Percentiles rank a stretch among this genome's conserved stretches.
Evolutionary conservation across 1,140 invertebrate species (phyloP).

Genomic region (Drosophila littoralis): DNA sequence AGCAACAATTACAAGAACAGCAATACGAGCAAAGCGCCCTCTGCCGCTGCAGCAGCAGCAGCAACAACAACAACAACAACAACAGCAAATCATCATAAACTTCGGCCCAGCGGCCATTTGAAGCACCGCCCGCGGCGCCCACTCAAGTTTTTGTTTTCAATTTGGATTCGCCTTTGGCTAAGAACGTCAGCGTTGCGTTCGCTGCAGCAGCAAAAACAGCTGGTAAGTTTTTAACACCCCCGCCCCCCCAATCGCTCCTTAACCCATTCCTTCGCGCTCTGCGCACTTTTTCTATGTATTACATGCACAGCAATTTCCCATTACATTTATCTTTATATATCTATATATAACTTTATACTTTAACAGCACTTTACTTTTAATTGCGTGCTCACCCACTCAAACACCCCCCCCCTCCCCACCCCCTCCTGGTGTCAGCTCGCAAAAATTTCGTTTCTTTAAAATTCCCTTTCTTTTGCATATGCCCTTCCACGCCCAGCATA

Average conservation of each 20-base stretch:
- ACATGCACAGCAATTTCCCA: slow-evolving; percentile 7
- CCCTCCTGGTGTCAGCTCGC: background rate
- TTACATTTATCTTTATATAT: slow-evolving; percentile 6
- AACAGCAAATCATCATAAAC: slow-evolving; percentile 13
- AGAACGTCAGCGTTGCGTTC: slow-evolving; percentile 12
- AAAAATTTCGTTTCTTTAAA: background rate
- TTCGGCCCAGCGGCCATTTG: slow-evolving; percentile 17
- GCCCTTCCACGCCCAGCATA: background rate
- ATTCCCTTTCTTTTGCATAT: slow-evolving; percentile 8
- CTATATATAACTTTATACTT: slow-evolving; percentile 9
- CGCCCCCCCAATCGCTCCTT: too few species aligned
- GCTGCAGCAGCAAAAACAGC: slow-evolving; percentile 40
- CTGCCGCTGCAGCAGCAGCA: background rate
- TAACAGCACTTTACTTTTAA: slow-evolving; percentile 33
- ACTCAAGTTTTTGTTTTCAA: slow-evolving; percentile 12
- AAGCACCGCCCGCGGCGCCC: background rate
- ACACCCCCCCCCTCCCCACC: too few species aligned
- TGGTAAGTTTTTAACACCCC: slow-evolving; percentile 35
- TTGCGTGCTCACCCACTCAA: slow-evolving; percentile 12
- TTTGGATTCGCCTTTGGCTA: slow-evolving; percentile 20
- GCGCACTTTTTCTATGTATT: slow-evolving; percentile 25
- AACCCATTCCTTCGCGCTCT: background rate
- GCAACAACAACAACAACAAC: background rate
- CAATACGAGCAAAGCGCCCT: background rate
- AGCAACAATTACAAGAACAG: slow-evolving; percentile 16